phyloP scores from a whole-genome alignment of 2,797 vertebrate species.

The Harpagifer antarcticus region DNA sequence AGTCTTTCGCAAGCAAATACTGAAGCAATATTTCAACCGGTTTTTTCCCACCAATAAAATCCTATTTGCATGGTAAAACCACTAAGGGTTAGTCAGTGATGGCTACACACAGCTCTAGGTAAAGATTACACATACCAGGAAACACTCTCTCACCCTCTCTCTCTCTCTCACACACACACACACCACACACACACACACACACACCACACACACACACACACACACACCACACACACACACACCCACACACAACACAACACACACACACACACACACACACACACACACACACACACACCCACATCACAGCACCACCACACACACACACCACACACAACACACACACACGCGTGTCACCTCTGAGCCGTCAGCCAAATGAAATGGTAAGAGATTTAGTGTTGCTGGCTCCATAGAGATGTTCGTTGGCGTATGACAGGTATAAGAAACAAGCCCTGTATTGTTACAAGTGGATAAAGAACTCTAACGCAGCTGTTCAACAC shows the following conservation, averaged over 20 bases:
- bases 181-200: no score
- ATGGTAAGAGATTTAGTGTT: slow-evolving; percentile 44
- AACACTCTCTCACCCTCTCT: no score
- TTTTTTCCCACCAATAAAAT: slow-evolving; percentile 19
- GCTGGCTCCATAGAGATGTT: slow-evolving; percentile 38
- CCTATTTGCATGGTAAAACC: slow-evolving; percentile 41
- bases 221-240: no score
- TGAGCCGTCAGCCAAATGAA: slow-evolving; percentile 34
- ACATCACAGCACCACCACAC: no score
- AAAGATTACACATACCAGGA: background rate
- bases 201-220: no score
- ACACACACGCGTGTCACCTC: no score
- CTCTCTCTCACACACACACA: no score
- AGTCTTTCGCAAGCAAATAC: slow-evolving; percentile 8
- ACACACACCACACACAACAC: no score
- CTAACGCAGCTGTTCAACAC: slow-evolving; percentile 14
- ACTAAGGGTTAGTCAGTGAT: slow-evolving; percentile 24
- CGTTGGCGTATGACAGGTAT: slow-evolving; percentile 41
- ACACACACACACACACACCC: no score
- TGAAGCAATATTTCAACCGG: slow-evolving; percentile 55
- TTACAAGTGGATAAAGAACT: slow-evolving; percentile 51
- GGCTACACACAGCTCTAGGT: background rate
- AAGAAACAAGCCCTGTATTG: slow-evolving; percentile 22
- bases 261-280: no score
- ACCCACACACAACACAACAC: no score